Evolutionary conservation across 2,888 invertebrate species (phyloP), one percentile per base, ranked within the genome.

Genomic region (Flexamia atlantica): DNA sequence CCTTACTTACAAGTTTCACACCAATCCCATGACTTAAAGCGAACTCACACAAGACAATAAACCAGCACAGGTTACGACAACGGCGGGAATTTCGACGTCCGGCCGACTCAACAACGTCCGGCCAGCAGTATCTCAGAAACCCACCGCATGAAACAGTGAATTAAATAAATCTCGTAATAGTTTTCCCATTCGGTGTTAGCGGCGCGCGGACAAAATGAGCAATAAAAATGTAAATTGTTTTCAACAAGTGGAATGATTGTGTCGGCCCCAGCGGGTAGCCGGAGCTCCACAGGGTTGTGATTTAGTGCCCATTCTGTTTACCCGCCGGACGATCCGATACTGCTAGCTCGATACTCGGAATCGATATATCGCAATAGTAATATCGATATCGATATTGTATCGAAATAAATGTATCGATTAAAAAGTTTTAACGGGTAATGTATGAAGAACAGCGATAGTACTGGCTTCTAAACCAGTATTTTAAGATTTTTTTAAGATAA

Each of bases 191-290:
- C 23, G 46, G 74, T 83, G n/a, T 74, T 30, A 74, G 40, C 74
- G 25, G 23, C 57, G 74, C 20, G 72, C 82, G 60, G 68, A 79
- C 81, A 72, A 76, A 82, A 82, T 83, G 83, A 83, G 82, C 83
- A 84, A 85, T 85, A 85, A 85, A 85, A 84, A 85, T 85, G 85
- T 85, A 85, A 85, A 85, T 85, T 80, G 83, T 84, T 80, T 82
- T 85, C 84, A 81, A 76, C 60, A 80, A 83, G 82, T 83, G 82
- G 74, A 72, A 72, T 74, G 82, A 53, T 74, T 84, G 85, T 80
- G 82, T 70, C 46, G 68, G 14, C 53, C 74, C 5, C 80, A 74
- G 85, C 85, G 74, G 84, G 84, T 68, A 70, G 36, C 23, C n/a
- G n/a, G n/a, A n/a, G n/a, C 36, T 12, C 28, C 81, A n/a, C 81